These are phyloP conservation scores for Noctua pronuba DNA, from an alignment of 2,888 invertebrate species.

Conservation along the genomic window DNA sequence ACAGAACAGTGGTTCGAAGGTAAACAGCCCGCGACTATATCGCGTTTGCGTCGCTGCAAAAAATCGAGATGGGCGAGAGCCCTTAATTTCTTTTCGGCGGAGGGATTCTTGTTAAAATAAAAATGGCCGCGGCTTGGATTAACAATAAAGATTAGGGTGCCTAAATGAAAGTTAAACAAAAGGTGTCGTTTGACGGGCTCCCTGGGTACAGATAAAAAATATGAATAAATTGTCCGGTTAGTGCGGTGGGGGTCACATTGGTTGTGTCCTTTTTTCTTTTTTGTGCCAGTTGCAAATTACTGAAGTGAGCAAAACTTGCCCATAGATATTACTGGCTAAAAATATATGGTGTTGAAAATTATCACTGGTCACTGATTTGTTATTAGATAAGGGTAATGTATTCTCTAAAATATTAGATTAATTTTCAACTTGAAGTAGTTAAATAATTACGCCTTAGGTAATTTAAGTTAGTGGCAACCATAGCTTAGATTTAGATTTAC, in stretches of 20 bases:
- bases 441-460: not conserved
- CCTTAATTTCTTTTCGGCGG: conserved; percentile 41
- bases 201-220: conserved; percentile 60
- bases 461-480: not conserved
- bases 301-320: conserved; percentile 14
- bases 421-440: not conserved
- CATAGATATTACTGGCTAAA: not conserved
- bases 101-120: conserved; percentile 60
- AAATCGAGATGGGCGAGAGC: not conserved
- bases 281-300: conserved; percentile 21
- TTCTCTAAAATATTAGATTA: not conserved
- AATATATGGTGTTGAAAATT: not conserved
- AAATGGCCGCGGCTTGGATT: conserved; percentile 58
- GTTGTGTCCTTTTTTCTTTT: conserved; percentile 19
- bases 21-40: not conserved
- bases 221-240: conserved; percentile 62
- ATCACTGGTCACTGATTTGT: not conserved
- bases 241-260: conserved; percentile 41
- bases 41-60: not conserved
- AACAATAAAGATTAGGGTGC: conserved; percentile 67
- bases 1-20: not conserved
- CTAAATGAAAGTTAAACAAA: conserved; percentile 70
- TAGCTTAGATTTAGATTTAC: conserved; percentile 11
- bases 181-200: conserved; percentile 58
- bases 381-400: not conserved